Percentiles rank a stretch among this genome's conserved stretches.
These are phyloP conservation scores for Micromussa lordhowensis DNA, from an alignment of 92 coral and sea anemone species.

Conservation along the genomic window DNA sequence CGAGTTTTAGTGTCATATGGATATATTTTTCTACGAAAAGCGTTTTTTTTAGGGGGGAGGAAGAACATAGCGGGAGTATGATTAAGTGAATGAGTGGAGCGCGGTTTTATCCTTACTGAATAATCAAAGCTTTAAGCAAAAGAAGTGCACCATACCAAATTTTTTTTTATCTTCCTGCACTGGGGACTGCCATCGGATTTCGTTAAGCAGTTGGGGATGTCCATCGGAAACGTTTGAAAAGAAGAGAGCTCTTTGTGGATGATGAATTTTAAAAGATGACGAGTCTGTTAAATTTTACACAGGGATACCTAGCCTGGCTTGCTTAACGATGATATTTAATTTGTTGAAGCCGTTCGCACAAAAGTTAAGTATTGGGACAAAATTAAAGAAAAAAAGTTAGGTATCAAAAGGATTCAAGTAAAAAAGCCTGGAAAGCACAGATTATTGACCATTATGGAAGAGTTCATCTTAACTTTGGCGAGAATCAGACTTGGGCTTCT, in stretches of 20 bases:
- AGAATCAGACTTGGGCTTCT: slow-evolving; percentile 37
- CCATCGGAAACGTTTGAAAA: not conserved
- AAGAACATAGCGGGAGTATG: too few relatives aligned
- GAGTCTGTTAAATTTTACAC: slow-evolving; percentile 39
- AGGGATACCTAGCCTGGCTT: slow-evolving; percentile 20
- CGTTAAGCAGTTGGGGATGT: not conserved
- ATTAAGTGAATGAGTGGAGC: too few relatives aligned
- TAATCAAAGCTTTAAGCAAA: too few relatives aligned
- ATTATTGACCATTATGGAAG: slow-evolving; percentile 14
- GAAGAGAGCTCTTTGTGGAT: slow-evolving; percentile 36
- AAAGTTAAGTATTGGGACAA: slow-evolving; percentile 49
- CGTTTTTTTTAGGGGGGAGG: too few relatives aligned
- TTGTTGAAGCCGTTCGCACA: slow-evolving; percentile 33
- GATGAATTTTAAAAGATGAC: slow-evolving; percentile 34
- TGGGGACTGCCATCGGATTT: not conserved
- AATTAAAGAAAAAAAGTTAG: slow-evolving; percentile 29
- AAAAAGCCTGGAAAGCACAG: slow-evolving; percentile 48
- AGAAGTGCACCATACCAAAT: too few relatives aligned
- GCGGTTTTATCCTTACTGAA: too few relatives aligned
- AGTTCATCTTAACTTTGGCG: slow-evolving; percentile 16
- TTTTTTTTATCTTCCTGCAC: too few relatives aligned
- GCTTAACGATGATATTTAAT: slow-evolving; percentile 28
- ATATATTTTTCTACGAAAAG: too few relatives aligned
- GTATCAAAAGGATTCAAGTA: slow-evolving; percentile 2
- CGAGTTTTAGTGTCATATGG: too few relatives aligned